These are phyloP conservation scores for Bugulina stolonifera DNA, from an alignment of 2,888 invertebrate genomes.

Conservation along the genomic window DNA sequence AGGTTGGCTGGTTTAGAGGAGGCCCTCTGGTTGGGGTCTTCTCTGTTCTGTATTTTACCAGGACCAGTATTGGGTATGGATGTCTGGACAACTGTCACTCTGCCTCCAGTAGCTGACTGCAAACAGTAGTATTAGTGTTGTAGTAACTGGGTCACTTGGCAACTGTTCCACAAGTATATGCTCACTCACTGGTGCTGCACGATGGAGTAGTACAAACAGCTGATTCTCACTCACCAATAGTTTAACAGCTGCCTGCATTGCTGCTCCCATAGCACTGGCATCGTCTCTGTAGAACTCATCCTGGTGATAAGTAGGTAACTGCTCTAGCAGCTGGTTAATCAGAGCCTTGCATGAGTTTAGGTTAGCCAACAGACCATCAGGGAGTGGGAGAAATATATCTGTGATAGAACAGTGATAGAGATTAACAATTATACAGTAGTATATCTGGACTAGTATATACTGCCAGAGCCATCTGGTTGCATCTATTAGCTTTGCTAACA, in stretches of 20 bases:
- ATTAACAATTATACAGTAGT: too few relatives aligned
- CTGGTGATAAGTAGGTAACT: conserved; percentile 70
- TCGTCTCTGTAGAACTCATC: conserved; percentile 59
- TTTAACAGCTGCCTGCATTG: conserved; percentile 83
- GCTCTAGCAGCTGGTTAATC: conserved; percentile 54
- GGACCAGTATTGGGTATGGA: conserved; percentile 70
- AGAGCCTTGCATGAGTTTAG: conserved; percentile 73
- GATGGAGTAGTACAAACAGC: too few relatives aligned
- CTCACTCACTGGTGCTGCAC: too few relatives aligned
- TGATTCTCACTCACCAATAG: conserved; percentile 69
- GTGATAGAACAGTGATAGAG: conserved; percentile 28
- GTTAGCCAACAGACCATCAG: conserved; percentile 86
- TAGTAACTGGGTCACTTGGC: too few relatives aligned
- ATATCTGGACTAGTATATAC: too few relatives aligned
- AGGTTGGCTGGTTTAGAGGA: conserved; percentile 57
- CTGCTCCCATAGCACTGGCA: conserved; percentile 82
- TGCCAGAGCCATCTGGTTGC: too few relatives aligned
- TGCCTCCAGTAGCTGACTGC: conserved; percentile 81
- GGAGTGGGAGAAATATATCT: conserved; percentile 91
- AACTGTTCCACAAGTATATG: too few relatives aligned
- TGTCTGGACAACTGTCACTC: conserved; percentile 89
- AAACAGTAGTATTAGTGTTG: conserved; percentile 31
- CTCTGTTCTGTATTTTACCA: conserved; percentile 75
- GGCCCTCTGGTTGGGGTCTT: conserved; percentile 77
- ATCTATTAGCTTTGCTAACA: too few relatives aligned